phyloP scores from a whole-genome alignment of 1,140 invertebrate genomes.

The Drosophila funebris region DNA sequence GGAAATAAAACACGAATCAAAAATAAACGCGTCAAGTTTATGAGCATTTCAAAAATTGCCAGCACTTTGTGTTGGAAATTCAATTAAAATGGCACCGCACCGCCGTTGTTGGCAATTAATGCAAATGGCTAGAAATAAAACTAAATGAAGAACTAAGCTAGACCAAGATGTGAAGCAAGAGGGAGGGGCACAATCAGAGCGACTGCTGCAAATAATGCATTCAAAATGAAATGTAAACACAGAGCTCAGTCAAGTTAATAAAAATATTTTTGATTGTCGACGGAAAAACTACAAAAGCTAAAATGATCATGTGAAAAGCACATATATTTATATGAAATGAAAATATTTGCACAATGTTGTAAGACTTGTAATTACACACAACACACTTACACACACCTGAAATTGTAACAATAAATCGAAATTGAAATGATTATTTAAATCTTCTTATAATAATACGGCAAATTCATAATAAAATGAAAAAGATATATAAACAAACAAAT shows the following conservation, averaged over 20 bases:
- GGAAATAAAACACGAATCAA: constrained; percentile 42
- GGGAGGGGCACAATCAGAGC: background rate
- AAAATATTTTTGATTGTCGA: constrained; percentile 39
- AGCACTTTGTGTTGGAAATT: constrained; percentile 68
- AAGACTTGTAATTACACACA: constrained; percentile 34
- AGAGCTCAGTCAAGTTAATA: constrained; percentile 48
- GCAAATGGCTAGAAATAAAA: constrained; percentile 65
- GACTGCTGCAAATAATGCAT: constrained; percentile 25
- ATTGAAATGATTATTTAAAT: constrained; percentile 24
- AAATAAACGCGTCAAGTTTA: constrained; percentile 63
- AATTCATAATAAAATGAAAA: background rate
- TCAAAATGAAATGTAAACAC: constrained; percentile 49
- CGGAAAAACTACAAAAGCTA: constrained; percentile 27
- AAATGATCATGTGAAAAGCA: constrained; percentile 17
- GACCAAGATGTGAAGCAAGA: background rate
- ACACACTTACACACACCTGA: too few relatives aligned
- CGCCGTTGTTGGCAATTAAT: constrained; percentile 62
- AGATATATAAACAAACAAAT: constrained; percentile 14
- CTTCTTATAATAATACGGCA: background rate
- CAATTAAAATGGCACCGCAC: constrained; percentile 69
- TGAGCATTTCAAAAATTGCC: constrained; percentile 60
- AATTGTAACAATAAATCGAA: constrained; percentile 26
- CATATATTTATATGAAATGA: background rate
- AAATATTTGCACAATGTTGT: constrained; percentile 46
- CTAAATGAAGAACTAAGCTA: constrained; percentile 47